phyloP scores from a whole-genome alignment of 1,140 invertebrate species.

The Carposina sasakii region DNA sequence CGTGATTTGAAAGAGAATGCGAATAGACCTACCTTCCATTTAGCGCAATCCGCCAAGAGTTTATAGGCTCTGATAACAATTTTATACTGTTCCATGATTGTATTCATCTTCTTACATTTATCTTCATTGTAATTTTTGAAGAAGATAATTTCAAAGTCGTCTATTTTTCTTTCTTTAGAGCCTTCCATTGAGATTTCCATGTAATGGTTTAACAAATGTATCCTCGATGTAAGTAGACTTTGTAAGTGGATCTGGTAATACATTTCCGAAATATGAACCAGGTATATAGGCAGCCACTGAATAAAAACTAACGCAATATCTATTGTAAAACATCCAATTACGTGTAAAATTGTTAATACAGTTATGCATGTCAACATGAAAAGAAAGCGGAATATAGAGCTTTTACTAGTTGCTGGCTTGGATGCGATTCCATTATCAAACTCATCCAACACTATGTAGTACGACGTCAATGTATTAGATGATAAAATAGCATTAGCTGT shows the following conservation, averaged over 20 bases:
- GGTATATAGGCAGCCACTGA: constrained; percentile 17
- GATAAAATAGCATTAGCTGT: too few species aligned
- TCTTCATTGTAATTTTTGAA: constrained; percentile 11
- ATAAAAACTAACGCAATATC: too few species aligned
- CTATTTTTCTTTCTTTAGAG: constrained; percentile 12
- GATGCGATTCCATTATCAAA: too few species aligned
- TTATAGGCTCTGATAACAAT: constrained; percentile 43
- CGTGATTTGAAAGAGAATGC: not conserved
- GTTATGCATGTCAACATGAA: too few species aligned
- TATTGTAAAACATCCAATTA: too few species aligned
- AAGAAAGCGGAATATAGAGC: too few species aligned
- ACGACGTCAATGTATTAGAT: too few species aligned
- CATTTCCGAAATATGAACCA: constrained; percentile 27
- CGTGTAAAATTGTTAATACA: too few species aligned
- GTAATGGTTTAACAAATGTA: constrained; percentile 30
- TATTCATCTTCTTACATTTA: constrained; percentile 34
- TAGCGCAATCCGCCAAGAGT: constrained; percentile 41
- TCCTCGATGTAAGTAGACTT: constrained; percentile 28
- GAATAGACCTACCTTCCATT: constrained; percentile 56
- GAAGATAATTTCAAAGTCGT: constrained; percentile 7
- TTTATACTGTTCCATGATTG: constrained; percentile 45
- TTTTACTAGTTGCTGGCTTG: too few species aligned
- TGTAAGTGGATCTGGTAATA: constrained; percentile 34
- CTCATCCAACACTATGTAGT: too few species aligned
- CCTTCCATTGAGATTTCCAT: constrained; percentile 26